These are phyloP conservation scores for Semnornis frantzii DNA, from an alignment of 2,113 vertebrate genomes.

Conservation along the genomic window DNA sequence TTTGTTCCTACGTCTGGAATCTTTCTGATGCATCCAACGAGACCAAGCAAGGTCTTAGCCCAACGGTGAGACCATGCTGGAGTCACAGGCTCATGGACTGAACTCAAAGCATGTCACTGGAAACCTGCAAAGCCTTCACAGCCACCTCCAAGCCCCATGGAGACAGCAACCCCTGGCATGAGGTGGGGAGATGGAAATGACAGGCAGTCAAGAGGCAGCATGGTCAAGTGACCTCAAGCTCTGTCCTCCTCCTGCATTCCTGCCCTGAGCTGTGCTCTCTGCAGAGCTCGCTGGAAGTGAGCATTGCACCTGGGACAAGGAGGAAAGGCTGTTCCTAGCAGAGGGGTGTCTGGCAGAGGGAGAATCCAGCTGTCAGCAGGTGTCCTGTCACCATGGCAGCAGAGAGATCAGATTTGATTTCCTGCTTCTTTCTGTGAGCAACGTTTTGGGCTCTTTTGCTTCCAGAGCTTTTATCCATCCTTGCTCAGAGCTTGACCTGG, in stretches of 20 bases:
- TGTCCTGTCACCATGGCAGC: rapidly evolving
- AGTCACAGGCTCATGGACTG: not conserved
- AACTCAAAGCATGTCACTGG: not conserved
- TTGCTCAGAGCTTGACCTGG: not conserved
- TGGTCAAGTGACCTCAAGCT: rapidly evolving
- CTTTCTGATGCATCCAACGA: not conserved
- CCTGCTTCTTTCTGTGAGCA: not conserved
- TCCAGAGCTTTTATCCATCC: not conserved
- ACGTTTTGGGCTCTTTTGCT: not conserved
- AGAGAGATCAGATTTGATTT: not conserved
- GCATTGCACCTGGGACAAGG: not conserved
- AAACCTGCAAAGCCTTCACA: not conserved
- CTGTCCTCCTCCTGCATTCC: not conserved
- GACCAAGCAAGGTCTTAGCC: not conserved
- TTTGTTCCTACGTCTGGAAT: not conserved
- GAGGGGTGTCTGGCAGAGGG: not conserved
- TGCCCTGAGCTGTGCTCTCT: not conserved
- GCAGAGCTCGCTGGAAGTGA: rapidly evolving
- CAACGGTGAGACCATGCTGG: rapidly evolving
- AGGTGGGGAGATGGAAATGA: not conserved
- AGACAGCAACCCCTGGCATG: not conserved
- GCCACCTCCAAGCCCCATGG: not conserved
- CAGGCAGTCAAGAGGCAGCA: not conserved
- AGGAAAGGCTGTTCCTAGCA: not conserved
- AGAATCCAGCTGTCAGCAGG: not conserved